phyloP scores from a whole-genome alignment of 2,797 vertebrate species.

The Parotocinclus haroldoi region DNA sequence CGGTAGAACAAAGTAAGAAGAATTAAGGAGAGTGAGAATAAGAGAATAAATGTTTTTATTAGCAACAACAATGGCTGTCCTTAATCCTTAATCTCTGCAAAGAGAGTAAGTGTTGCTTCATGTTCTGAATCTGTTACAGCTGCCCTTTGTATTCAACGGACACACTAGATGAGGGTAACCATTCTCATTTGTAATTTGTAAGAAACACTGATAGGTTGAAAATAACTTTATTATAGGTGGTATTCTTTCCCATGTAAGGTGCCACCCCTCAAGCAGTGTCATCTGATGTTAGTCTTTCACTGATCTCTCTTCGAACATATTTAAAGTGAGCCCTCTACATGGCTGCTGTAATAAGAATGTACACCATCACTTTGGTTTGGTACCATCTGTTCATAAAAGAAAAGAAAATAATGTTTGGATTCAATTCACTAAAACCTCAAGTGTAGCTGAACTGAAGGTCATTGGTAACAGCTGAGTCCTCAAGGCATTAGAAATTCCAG shows the following conservation, averaged over 20 bases:
- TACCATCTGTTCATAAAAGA: slow-evolving; percentile 3
- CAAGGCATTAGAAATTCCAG: slow-evolving; percentile 7
- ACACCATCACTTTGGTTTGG: neutral
- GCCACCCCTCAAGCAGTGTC: slow-evolving; percentile 13
- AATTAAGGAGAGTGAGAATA: slow-evolving; percentile 25
- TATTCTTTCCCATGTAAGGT: slow-evolving; percentile 11
- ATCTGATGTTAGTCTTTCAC: slow-evolving; percentile 19
- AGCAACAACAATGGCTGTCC: slow-evolving; percentile 32
- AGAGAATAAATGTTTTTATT: slow-evolving; percentile 63
- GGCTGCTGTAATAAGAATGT: slow-evolving; percentile 7
- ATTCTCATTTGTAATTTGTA: slow-evolving; percentile 56
- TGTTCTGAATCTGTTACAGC: slow-evolving; percentile 69
- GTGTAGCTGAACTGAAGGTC: slow-evolving; percentile 2
- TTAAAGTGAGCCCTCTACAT: slow-evolving; percentile 15
- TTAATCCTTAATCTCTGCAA: slow-evolving; percentile 60
- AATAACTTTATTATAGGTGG: slow-evolving; percentile 36
- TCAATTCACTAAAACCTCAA: neutral
- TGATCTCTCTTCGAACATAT: neutral
- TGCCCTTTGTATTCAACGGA: slow-evolving; percentile 59
- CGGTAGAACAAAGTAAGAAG: slow-evolving; percentile 27
- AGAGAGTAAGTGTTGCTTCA: slow-evolving; percentile 58
- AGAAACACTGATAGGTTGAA: neutral
- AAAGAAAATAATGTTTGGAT: neutral
- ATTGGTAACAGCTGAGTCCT: slow-evolving; percentile 17
- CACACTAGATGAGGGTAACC: slow-evolving; percentile 63